A percentile compares a stretch with the other conserved stretches of the same genome.
phyloP scores from a whole-genome alignment of 2,888 invertebrate species.

The Hoplodrina ambigua region DNA sequence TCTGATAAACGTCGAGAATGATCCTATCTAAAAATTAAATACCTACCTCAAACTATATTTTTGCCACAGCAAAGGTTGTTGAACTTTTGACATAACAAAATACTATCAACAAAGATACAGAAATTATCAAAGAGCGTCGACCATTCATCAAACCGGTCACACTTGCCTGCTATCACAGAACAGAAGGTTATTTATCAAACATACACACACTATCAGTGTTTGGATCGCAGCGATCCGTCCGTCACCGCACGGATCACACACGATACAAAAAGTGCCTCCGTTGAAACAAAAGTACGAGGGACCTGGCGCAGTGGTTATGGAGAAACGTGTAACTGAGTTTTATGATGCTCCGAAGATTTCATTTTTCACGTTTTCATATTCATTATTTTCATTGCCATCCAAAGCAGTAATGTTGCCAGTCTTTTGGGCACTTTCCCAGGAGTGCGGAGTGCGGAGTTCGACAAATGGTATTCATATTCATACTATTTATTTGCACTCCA shows the following conservation, averaged over 20 bases:
- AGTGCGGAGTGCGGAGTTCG: too few relatives aligned
- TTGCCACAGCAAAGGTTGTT: too few relatives aligned
- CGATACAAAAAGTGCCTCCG: constrained; percentile 59
- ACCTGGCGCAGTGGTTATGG: constrained; percentile 1
- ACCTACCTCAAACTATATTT: too few relatives aligned
- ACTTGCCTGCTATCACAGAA: constrained; percentile 5
- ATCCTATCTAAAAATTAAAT: too few relatives aligned
- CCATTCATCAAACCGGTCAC: constrained; percentile 25
- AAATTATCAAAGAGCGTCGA: not conserved
- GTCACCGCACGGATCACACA: constrained; percentile 61
- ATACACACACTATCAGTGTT: constrained; percentile 49
- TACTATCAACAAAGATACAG: not conserved
- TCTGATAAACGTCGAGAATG: too few relatives aligned
- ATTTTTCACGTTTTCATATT: too few relatives aligned
- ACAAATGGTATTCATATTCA: too few relatives aligned
- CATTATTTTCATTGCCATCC: too few relatives aligned
- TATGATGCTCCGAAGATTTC: too few relatives aligned
- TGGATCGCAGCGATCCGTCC: constrained; percentile 30
- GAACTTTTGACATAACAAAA: not conserved
- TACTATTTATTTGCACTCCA: too few relatives aligned
- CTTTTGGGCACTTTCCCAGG: too few relatives aligned
- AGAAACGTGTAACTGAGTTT: constrained; percentile 25
- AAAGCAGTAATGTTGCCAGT: too few relatives aligned
- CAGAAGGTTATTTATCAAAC: constrained; percentile 57
- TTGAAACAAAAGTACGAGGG: constrained; percentile 45